A percentile compares a stretch with the other conserved stretches of the same genome.
Evolutionary conservation across 2,888 invertebrate species (phyloP).

Genomic region (Hedychridium roseum): DNA sequence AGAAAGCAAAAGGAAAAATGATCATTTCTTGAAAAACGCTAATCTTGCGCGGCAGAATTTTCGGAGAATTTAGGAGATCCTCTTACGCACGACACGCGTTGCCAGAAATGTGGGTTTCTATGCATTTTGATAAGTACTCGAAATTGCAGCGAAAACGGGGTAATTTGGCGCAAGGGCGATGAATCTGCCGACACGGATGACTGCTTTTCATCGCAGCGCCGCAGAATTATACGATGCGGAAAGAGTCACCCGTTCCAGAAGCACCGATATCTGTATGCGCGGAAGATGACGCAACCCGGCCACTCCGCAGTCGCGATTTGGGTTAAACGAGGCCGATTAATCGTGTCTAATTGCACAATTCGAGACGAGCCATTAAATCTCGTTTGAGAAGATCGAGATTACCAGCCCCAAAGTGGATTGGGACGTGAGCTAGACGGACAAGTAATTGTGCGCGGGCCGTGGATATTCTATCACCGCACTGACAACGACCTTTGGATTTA

Average conservation of each 20-base stretch:
- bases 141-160: too few relatives aligned
- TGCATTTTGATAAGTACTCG: too few relatives aligned
- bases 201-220: too few relatives aligned
- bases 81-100: too few relatives aligned
- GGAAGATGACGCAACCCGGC: constrained; percentile 3
- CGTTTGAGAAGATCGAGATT: constrained; percentile 35
- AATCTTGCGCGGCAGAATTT: too few relatives aligned
- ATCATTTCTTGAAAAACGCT: too few relatives aligned
- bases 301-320: constrained; percentile 9
- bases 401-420: constrained; percentile 24
- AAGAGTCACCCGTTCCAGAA: constrained; percentile 10
- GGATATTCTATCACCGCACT: not conserved
- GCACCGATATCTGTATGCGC: constrained; percentile 1
- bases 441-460: not conserved
- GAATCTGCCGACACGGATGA: too few relatives aligned
- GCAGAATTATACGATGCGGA: constrained; percentile 14
- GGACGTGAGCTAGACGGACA: not conserved
- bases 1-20: too few relatives aligned
- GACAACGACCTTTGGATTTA: not conserved
- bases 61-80: too few relatives aligned
- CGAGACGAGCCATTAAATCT: constrained; percentile 36
- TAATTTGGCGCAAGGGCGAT: too few relatives aligned
- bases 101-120: too few relatives aligned
- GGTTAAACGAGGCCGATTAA: constrained; percentile 31
- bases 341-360: constrained; percentile 34